Conservation (phyloP, 2,113 vertebrate genomes). For the Haemorhous mexicanus region DNA sequence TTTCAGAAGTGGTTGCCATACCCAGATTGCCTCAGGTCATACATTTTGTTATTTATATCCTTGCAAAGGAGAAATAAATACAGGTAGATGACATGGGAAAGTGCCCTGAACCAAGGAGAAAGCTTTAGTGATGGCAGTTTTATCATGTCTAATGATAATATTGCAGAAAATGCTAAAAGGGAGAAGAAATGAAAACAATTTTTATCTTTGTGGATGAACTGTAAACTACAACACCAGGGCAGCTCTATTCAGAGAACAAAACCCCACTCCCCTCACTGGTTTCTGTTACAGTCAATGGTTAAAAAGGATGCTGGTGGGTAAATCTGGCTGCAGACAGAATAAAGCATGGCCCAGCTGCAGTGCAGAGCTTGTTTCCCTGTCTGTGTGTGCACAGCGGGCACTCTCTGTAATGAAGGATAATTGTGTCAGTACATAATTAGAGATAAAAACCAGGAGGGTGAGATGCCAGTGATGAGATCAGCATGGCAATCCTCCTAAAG, state of each 20-base stretch:
- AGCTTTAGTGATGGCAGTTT: background rate
- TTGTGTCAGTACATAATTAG: conserved; percentile 31
- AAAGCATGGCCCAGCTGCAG: background rate
- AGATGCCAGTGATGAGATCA: conserved; percentile 3
- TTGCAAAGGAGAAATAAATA: conserved; percentile 7
- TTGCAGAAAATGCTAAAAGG: background rate
- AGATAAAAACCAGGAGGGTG: background rate
- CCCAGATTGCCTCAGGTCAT: background rate
- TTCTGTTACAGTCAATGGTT: background rate
- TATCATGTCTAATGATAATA: background rate
- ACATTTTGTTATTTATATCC: background rate
- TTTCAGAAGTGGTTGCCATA: background rate
- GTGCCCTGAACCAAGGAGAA: background rate
- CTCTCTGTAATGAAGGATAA: conserved; percentile 19
- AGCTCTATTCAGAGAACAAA: background rate
- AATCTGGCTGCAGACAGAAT: background rate
- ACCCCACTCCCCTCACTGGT: background rate
- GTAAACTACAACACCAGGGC: background rate
- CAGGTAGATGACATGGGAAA: background rate
- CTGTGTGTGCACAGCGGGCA: background rate
- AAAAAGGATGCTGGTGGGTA: background rate
- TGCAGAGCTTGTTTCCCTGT: background rate
- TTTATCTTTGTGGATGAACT: background rate
- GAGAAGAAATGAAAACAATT: background rate
- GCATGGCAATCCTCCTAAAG: background rate